Conservation (phyloP, 2,113 vertebrate genomes). For the Shinisaurus crocodilurus region DNA sequence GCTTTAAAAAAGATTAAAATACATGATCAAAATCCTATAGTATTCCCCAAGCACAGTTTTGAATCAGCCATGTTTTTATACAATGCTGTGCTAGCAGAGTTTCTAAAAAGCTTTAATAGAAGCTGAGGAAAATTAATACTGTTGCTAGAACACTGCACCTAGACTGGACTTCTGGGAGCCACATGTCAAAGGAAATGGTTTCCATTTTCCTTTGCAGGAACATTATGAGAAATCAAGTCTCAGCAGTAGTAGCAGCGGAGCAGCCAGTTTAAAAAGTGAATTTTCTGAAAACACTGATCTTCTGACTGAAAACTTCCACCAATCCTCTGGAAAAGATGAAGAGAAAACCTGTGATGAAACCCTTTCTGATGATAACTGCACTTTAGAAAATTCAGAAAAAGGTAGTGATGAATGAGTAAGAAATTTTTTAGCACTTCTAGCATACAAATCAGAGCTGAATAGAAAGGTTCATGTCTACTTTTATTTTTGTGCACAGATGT, state of each 20-base stretch:
- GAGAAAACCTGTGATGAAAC: slow-evolving; percentile 60
- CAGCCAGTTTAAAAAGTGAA: slow-evolving; percentile 66
- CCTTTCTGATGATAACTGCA: slow-evolving; percentile 61
- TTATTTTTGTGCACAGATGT: slow-evolving; percentile 59
- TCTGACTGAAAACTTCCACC: slow-evolving; percentile 46
- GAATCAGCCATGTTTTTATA: neutral
- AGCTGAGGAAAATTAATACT: neutral
- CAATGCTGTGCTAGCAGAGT: neutral
- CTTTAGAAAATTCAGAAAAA: slow-evolving; percentile 69
- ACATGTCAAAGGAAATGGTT: neutral
- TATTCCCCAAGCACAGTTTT: neutral
- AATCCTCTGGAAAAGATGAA: slow-evolving; percentile 55
- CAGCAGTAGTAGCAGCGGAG: slow-evolving; percentile 63
- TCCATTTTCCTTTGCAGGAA: slow-evolving; percentile 65
- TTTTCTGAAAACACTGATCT: slow-evolving; percentile 66
- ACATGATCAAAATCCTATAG: neutral
- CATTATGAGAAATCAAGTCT: slow-evolving; percentile 68
- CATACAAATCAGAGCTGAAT: neutral
- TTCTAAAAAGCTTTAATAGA: neutral
- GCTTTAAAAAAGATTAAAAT: neutral
- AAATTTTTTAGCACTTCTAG: neutral
- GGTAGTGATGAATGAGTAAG: slow-evolving; percentile 42
- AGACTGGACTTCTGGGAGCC: neutral
- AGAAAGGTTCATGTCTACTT: slow-evolving; percentile 30
- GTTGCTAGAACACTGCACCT: neutral